Conservation (phyloP, 2,888 invertebrate genomes). For the Meloe dianella region DNA sequence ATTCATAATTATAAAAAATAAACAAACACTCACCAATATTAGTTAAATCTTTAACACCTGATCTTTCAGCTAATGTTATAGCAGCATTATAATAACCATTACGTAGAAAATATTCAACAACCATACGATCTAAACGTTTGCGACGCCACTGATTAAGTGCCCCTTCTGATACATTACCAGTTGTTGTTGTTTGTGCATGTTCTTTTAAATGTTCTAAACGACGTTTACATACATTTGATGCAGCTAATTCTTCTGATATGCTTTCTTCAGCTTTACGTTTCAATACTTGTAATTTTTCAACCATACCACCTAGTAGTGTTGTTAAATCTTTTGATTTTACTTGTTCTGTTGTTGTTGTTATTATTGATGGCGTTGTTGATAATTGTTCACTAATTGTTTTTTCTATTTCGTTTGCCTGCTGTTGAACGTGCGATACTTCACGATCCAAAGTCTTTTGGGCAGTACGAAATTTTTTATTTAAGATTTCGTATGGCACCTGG, state of each 20-base stretch:
- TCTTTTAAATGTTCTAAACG: slow-evolving; percentile 92
- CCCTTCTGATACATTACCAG: slow-evolving; percentile 59
- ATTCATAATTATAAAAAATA: slow-evolving; percentile 46
- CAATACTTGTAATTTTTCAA: slow-evolving; percentile 84
- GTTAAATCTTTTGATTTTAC: slow-evolving; percentile 76
- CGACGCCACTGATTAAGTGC: slow-evolving; percentile 81
- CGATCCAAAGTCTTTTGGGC: slow-evolving; percentile 94
- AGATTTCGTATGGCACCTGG: slow-evolving; percentile 95
- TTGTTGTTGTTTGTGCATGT: slow-evolving; percentile 63
- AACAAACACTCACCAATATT: no score
- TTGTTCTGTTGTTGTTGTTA: slow-evolving; percentile 44
- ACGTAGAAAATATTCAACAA: slow-evolving; percentile 94
- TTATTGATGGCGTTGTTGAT: slow-evolving; percentile 57
- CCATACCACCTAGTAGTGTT: slow-evolving; percentile 83
- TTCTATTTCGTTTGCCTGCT: slow-evolving; percentile 80
- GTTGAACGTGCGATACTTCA: slow-evolving; percentile 88
- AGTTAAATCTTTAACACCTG: slow-evolving; percentile 83
- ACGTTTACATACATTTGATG: slow-evolving; percentile 89
- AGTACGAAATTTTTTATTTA: slow-evolving; percentile 95
- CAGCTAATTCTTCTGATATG: slow-evolving; percentile 88
- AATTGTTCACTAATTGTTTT: slow-evolving; percentile 61
- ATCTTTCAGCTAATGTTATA: slow-evolving; percentile 81
- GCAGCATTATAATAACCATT: slow-evolving; percentile 97
- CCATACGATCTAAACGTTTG: slow-evolving; percentile 90
- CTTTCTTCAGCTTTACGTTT: slow-evolving; percentile 96